Percentiles rank a stretch among this genome's conserved stretches.
These are phyloP conservation scores for Hemiprocne comata DNA, from an alignment of 2,113 vertebrate species.

Conservation along the genomic window DNA sequence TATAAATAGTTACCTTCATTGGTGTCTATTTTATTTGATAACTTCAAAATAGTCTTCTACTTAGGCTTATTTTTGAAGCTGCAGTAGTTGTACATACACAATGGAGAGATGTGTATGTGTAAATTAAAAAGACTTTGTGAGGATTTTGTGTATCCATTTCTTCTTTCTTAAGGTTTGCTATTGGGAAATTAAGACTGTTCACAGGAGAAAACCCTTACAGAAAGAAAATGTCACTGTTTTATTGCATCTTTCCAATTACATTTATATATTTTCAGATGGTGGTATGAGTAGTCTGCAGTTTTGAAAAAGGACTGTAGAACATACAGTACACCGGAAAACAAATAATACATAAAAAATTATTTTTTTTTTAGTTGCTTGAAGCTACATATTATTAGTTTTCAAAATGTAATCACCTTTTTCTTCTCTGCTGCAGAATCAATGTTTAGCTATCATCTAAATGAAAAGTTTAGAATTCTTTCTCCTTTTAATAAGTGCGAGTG, in stretches of 20 bases:
- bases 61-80: background rate
- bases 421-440: background rate
- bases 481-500: background rate
- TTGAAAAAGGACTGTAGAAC: background rate
- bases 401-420: background rate
- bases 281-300: background rate
- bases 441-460: background rate
- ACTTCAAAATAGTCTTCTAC: background rate
- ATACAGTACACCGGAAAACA: background rate
- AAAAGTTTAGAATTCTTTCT: background rate
- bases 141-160: background rate
- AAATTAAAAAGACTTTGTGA: background rate
- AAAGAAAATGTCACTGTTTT: background rate
- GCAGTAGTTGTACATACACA: background rate
- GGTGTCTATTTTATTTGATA: background rate
- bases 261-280: background rate
- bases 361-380: background rate
- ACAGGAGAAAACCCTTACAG: background rate
- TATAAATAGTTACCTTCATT: background rate
- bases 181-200: background rate
- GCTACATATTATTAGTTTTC: background rate
- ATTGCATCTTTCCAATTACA: background rate
- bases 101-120: background rate
- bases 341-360: background rate
- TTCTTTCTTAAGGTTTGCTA: background rate